phyloP scores from a whole-genome alignment of 2,888 invertebrate genomes.

The Hemistola chrysoprasaria region DNA sequence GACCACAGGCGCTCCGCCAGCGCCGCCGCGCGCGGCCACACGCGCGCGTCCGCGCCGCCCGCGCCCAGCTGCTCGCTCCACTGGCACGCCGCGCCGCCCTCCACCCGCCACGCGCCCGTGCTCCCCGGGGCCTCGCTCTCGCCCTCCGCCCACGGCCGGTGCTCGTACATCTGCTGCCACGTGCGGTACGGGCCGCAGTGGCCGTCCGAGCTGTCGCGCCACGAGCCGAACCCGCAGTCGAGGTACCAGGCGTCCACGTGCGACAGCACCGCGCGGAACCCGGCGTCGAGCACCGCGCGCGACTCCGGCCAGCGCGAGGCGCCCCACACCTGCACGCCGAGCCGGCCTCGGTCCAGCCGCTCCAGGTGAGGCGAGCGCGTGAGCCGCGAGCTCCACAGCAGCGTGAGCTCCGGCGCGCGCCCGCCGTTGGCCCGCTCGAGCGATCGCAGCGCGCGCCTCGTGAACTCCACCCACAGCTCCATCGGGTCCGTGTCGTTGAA shows the following conservation, averaged over 20 bases:
- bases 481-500: constrained; percentile 90
- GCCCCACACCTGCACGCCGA: constrained; percentile 91
- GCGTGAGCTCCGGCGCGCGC: constrained; percentile 78
- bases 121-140: constrained; percentile 71
- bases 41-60: constrained; percentile 87
- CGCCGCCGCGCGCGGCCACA: constrained; percentile 93
- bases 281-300: constrained; percentile 87
- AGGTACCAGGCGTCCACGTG: constrained; percentile 95
- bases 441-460: constrained; percentile 83
- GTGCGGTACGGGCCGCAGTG: constrained; percentile 94
- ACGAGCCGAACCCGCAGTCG: constrained; percentile 93
- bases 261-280: constrained; percentile 89
- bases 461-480: constrained; percentile 91
- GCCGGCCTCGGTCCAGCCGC: constrained; percentile 76
- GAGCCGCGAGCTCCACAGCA: constrained; percentile 90
- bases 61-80: constrained; percentile 93
- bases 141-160: constrained; percentile 86
- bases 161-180: constrained; percentile 94
- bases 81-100: constrained; percentile 91
- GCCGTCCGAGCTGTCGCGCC: constrained; percentile 92
- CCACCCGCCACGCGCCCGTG: constrained; percentile 70
- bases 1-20: constrained; percentile 91
- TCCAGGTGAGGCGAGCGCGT: constrained; percentile 87
- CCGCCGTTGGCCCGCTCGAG: constrained; percentile 84
- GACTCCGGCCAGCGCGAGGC: constrained; percentile 92